Conservation (phyloP, 2,113 vertebrate species). For the Micromys minutus region DNA sequence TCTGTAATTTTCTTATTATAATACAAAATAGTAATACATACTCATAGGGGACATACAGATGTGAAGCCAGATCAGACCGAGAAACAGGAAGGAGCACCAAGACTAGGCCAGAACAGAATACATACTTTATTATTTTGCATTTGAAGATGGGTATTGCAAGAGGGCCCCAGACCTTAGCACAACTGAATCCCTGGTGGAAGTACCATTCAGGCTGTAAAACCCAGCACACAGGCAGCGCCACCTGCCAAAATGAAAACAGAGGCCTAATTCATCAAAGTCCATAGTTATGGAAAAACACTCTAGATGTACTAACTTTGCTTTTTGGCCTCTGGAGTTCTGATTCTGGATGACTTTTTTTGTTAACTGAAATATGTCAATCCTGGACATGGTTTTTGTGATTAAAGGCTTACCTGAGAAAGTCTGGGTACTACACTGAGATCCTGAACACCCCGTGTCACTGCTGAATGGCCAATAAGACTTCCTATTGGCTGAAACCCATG, state of each 20-base stretch:
- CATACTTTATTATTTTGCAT: background rate
- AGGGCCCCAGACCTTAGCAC: background rate
- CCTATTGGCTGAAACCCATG: background rate
- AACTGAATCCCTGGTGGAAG: background rate
- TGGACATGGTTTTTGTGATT: background rate
- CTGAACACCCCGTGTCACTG: background rate
- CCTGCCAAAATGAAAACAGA: background rate
- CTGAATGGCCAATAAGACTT: background rate
- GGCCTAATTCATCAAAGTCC: background rate
- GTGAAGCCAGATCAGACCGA: background rate
- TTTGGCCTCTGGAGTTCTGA: background rate
- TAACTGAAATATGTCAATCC: background rate
- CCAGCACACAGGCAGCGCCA: background rate
- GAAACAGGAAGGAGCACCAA: background rate
- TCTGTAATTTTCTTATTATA: background rate
- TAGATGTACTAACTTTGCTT: background rate
- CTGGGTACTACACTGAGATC: background rate
- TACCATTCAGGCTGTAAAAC: background rate
- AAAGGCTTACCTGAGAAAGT: background rate
- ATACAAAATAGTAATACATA: background rate
- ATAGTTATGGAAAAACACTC: background rate
- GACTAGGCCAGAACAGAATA: background rate
- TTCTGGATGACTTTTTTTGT: background rate
- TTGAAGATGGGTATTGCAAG: background rate
- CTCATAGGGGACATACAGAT: background rate